Base-by-base conservation (phyloP, 1,140 invertebrate genomes). In the Charaxes varanes region DNA sequence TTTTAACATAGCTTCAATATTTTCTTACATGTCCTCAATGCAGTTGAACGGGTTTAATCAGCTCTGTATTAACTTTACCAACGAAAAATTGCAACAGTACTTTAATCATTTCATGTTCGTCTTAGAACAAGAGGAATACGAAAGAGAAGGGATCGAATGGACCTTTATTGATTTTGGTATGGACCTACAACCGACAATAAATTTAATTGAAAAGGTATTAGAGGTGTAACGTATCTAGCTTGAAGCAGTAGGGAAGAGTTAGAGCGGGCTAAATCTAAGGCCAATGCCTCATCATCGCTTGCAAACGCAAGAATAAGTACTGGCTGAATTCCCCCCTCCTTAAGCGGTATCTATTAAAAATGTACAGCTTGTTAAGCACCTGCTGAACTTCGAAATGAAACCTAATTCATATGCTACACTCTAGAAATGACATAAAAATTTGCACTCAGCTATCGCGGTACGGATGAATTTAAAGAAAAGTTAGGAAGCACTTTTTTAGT, bases 71-170 rank as follows among this genome's bases (percentile, higher is more conserved):
- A 98, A 98, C 88, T 97, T 96, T 88, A 96, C 95, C 60, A 97
- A 97, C 81, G 96, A 98, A 87, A 94, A 95, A 85, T 88, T 97
- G 41, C 95, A 97, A 85, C 96, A 97, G 78, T 97, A 94, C 87
- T 97, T 97, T 92, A 97, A 97, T 86, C 94, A 97, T 85, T 93
- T 95, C 87, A 97, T 97, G 95, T 97, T 98, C 86, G 92, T 97
- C 51, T 88, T 97, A 67, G 96, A 97, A 86, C 95, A 97, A 90
- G 95, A 97, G 84, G 94, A 97, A 73, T 97, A 97, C 86, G 94
- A 96, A 86, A 88, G 92, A 65, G 94, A 97, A 86, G 92, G 93
- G 62, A 95, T 97, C 72, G 82, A 87, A 55, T 97, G 95, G 95
- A 90, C 88, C 44, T 97, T 97, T 86, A 96, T 97, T 73, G 94